Evolutionary conservation across 2,113 vertebrate species (phyloP), one percentile per base, ranked within the genome.

Genomic region (Echinops telfairi): DNA sequence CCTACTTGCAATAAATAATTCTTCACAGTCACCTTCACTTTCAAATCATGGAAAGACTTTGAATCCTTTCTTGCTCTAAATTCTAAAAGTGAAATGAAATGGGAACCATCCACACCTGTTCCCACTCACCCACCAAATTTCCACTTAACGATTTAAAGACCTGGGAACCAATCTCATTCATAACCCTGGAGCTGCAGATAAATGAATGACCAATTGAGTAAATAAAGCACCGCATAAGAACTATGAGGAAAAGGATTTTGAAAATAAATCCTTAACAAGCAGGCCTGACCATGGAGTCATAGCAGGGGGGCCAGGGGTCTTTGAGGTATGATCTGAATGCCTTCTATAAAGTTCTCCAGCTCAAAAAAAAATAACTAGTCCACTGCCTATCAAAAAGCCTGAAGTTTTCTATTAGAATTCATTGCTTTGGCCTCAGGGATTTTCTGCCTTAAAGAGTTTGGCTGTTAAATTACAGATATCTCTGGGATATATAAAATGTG

Each of bases 381-480:
- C 12, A 64, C 19, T 71, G 76, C 58, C 90, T 68, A 88, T 94
- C 85, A 93, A 77, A 86, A 90, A 87, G 33, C 75, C 53, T 73
- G 36, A 86, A 47, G 92, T 92, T 94, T 92, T 91, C 85, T 62
- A 93, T 94, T 95, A 95, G 76, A 96, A 95, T 95, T 92, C 90
- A 96, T 93, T 95, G 88, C 90, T 95, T 93, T 90, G 79, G 92
- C 76, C 93, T 94, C 90, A 71, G 92, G 93, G 79, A 57, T 95
- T 93, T 96, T 91, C 70, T 93, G 70, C 79, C 94, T 96, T 91
- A 82, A 94, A 95, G 92, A 1, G 14, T 62, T 73, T 93, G 60
- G 73, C 92, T 95, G 90, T 92, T 95, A 96, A 96, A 96, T 95
- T 95, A 92, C 86, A 95, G 87, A 66, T 95, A 94, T 96, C 93